Evolutionary conservation across 2,888 invertebrate genomes (phyloP).

Genomic region (Lydus trimaculatus): DNA sequence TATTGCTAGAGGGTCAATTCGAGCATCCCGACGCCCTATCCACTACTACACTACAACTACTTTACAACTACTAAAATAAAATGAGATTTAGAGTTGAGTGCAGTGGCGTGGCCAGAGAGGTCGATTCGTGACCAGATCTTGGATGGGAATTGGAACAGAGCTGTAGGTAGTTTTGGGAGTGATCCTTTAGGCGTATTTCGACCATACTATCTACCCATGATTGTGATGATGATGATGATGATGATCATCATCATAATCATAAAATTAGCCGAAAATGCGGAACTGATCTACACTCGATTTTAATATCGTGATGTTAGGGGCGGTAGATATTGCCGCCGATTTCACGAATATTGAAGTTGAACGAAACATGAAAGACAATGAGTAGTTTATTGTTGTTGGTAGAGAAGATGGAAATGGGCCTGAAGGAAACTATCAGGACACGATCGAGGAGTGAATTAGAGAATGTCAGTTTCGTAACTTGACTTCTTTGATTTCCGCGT

Average conservation of each 20-base stretch:
- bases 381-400: neutral
- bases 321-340: constrained; percentile 11
- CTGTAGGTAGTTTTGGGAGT: constrained; percentile 45
- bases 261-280: constrained; percentile 55
- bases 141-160: constrained; percentile 59
- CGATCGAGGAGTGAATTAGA: constrained; percentile 3
- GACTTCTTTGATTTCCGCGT: neutral
- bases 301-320: constrained; percentile 20
- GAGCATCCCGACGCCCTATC: constrained; percentile 16
- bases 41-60: constrained; percentile 5
- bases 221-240: neutral
- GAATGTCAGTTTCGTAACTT: neutral
- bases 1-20: neutral
- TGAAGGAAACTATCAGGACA: neutral
- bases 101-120: constrained; percentile 45
- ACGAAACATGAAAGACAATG: neutral
- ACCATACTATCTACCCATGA: constrained; percentile 35
- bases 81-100: neutral
- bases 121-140: constrained; percentile 52
- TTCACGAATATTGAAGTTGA: neutral
- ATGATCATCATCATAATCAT: constrained; percentile 40
- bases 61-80: neutral
- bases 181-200: constrained; percentile 47
- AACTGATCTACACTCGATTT: constrained; percentile 41
- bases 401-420: neutral